Evolutionary conservation across 1,140 invertebrate genomes (phyloP), one percentile per base, ranked within the genome.

Genomic region (Phenacoccus solenopsis): DNA sequence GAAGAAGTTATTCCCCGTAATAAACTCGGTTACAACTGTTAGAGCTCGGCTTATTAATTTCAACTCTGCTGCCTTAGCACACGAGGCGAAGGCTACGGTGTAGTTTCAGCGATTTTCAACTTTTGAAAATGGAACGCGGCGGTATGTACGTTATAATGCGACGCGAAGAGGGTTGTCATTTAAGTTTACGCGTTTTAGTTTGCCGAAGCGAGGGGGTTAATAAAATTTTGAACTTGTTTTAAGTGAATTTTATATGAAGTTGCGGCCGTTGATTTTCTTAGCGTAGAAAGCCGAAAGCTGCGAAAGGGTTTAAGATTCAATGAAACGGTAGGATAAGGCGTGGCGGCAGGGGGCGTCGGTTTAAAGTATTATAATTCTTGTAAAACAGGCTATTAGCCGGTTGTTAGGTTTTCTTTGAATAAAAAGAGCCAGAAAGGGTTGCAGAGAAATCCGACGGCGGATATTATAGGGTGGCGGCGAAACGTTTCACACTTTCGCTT

Each of bases 361-460:
- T 64, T 64, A 64, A 64, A 64, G 59, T 64, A 64, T 64, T 64
- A 64, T 64, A 64, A 64, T 64, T 64, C 59, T 64, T 64, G 59
- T 64, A 64, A 64, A 64, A 64, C 59, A 64, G 59, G 25, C 59
- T 64, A 64, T 64, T 64, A 64, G 59, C 59, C 59, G 59, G 59
- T 64, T 64, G 59, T 64, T 64, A 64, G 59, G 59, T 64, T 64
- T 64, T 64, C 59, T 24, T 64, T 64, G 59, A 64, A 64, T 24
- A 64, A 64, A 64, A 64, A 64, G 25, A 49, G 38, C 30, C 30
- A 5, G 30, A 64, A 64, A 64, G 59, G 59, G 59, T 64, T 64
- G 59, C 22, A 5, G 59, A 5, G 59, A 27, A 64, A 64, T 64
- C 59, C 25, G 59, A 64, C 21, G 25, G 59, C 22, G 22, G 25